phyloP scores from a whole-genome alignment of 1,140 invertebrate species.

The Cotesia vestalis region DNA sequence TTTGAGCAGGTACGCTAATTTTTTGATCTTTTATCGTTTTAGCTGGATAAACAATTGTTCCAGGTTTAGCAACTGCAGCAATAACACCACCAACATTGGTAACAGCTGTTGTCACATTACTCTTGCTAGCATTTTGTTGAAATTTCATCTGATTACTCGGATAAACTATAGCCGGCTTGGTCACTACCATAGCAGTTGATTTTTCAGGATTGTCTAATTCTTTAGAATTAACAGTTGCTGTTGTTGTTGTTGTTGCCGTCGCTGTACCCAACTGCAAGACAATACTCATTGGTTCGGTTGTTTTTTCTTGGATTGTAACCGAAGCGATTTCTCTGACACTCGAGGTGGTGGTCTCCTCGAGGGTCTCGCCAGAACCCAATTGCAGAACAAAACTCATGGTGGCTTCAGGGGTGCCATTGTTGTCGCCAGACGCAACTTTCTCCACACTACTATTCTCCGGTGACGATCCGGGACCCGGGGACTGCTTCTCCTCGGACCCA shows the following conservation, averaged over 20 bases:
- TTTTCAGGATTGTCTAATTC: not conserved
- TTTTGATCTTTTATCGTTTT: slow-evolving; percentile 40
- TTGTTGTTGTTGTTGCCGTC: not conserved
- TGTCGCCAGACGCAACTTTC: slow-evolving; percentile 24
- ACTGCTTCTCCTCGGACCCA: slow-evolving; percentile 46
- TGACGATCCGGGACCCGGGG: slow-evolving; percentile 49
- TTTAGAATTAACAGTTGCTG: not conserved
- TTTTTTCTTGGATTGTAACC: not conserved
- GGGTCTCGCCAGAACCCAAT: slow-evolving; percentile 44
- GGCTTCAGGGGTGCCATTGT: slow-evolving; percentile 45
- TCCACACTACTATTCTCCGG: slow-evolving; percentile 22
- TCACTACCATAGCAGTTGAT: not conserved
- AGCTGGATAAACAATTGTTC: slow-evolving; percentile 42
- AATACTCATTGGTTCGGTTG: slow-evolving; percentile 13
- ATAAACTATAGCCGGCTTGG: slow-evolving; percentile 12
- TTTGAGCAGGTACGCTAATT: slow-evolving; percentile 9
- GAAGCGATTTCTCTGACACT: slow-evolving; percentile 11
- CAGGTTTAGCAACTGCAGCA: slow-evolving; percentile 38
- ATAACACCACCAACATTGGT: not conserved
- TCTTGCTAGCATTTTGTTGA: not conserved
- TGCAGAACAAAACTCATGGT: slow-evolving; percentile 57
- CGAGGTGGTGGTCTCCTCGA: slow-evolving; percentile 30
- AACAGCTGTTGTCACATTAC: not conserved
- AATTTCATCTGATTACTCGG: slow-evolving; percentile 12
- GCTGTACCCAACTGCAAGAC: slow-evolving; percentile 1